Conservation (phyloP, 2,888 invertebrate species). For the Spicauda simplicius region DNA sequence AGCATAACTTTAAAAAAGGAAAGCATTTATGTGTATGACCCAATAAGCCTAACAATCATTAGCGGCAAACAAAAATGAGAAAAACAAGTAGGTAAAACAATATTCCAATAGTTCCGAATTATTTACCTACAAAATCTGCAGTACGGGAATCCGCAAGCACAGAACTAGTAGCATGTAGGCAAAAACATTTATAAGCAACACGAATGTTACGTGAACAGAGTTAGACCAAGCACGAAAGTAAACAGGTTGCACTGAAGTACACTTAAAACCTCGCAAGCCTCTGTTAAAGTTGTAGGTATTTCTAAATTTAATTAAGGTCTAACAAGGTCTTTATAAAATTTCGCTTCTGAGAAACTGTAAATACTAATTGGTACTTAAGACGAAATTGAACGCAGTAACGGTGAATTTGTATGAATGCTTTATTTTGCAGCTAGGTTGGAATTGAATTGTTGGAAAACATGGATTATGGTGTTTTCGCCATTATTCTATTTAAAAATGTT, state of each 20-base stretch:
- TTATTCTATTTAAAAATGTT: no score
- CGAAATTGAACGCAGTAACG: not conserved
- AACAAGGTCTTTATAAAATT: constrained; percentile 13
- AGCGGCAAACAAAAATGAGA: no score
- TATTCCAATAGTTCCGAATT: not conserved
- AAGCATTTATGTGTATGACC: no score
- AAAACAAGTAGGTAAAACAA: not conserved
- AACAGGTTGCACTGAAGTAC: constrained; percentile 28
- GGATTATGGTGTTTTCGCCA: no score
- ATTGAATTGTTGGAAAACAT: not conserved
- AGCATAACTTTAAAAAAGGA: no score
- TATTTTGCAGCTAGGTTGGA: not conserved
- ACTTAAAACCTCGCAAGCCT: constrained; percentile 13
- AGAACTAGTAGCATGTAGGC: not conserved
- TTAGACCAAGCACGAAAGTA: constrained; percentile 24
- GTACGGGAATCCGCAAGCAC: no score
- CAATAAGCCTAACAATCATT: no score
- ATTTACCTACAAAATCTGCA: not conserved
- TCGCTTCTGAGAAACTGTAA: not conserved
- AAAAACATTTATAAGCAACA: constrained; percentile 8
- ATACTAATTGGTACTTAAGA: constrained; percentile 3
- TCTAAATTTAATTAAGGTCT: constrained; percentile 22
- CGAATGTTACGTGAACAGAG: constrained; percentile 2
- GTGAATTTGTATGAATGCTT: not conserved
- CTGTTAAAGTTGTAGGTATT: constrained; percentile 16